phyloP scores from a whole-genome alignment of 2,888 invertebrate species.

The Platypus cylindrus region DNA sequence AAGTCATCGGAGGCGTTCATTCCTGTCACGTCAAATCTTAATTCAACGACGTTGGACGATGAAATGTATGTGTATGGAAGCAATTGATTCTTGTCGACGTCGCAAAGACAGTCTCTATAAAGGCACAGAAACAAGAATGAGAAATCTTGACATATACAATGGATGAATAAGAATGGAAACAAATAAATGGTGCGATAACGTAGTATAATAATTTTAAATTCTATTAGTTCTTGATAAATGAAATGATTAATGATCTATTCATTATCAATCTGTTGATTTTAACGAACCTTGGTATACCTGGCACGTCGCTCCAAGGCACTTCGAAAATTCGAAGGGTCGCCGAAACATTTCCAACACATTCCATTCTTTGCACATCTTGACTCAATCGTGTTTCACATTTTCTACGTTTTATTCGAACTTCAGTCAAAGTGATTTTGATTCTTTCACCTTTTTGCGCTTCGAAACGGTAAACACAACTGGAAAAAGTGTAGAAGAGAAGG shows the following conservation, averaged over 20 bases:
- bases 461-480: conserved; percentile 75
- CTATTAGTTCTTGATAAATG: too few species aligned
- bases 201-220: too few species aligned
- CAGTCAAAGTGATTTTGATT: conserved; percentile 62
- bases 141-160: too few species aligned
- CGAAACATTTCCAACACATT: conserved; percentile 57
- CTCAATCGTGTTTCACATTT: conserved; percentile 46
- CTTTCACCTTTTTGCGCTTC: conserved; percentile 74
- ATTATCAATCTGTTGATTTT: too few species aligned
- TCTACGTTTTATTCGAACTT: conserved; percentile 44
- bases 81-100: conserved; percentile 36
- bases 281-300: conserved; percentile 56
- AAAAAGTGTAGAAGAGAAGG: conserved; percentile 19
- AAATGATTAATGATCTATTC: too few species aligned
- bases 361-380: conserved; percentile 54
- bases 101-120: conserved; percentile 67
- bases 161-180: too few species aligned
- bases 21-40: conserved; percentile 67
- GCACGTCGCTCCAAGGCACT: conserved; percentile 58
- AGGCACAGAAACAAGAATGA: too few species aligned
- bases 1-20: conserved; percentile 83
- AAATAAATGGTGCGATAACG: too few species aligned
- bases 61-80: conserved; percentile 67
- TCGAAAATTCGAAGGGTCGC: conserved; percentile 64
- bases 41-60: conserved; percentile 60